Percentiles rank a stretch among this genome's conserved stretches.
Evolutionary conservation across 2,113 vertebrate genomes (phyloP).

Genomic region (Heptranchias perlo): DNA sequence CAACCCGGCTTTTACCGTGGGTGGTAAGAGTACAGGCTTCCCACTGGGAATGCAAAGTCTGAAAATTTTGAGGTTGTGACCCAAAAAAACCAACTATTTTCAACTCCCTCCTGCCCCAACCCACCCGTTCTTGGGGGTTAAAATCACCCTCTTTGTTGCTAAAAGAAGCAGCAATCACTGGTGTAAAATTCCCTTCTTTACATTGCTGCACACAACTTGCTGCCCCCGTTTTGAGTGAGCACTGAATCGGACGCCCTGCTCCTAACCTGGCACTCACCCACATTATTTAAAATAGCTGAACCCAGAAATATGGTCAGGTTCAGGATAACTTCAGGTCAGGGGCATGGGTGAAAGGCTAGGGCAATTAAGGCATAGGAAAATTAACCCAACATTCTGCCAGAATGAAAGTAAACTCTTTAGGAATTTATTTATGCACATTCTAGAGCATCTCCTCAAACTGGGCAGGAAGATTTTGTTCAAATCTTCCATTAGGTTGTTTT

Average conservation of each 20-base stretch:
- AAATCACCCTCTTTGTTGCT: too few relatives aligned
- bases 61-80: too few relatives aligned
- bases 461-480: background rate
- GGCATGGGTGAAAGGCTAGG: background rate
- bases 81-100: too few relatives aligned
- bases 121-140: too few relatives aligned
- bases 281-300: background rate
- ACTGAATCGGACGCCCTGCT: background rate
- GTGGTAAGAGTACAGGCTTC: too few relatives aligned
- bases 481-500: background rate
- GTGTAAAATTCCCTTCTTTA: background rate
- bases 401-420: background rate
- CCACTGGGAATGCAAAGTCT: too few relatives aligned
- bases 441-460: background rate
- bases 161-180: background rate
- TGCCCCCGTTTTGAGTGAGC: background rate
- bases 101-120: too few relatives aligned
- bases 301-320: background rate
- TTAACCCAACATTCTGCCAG: background rate
- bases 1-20: too few relatives aligned
- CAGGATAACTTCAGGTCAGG: background rate
- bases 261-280: background rate
- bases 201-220: background rate
- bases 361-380: background rate
- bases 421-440: background rate